These are phyloP conservation scores for Epinephelus moara DNA, from an alignment of 2,113 vertebrate species.

Conservation along the genomic window DNA sequence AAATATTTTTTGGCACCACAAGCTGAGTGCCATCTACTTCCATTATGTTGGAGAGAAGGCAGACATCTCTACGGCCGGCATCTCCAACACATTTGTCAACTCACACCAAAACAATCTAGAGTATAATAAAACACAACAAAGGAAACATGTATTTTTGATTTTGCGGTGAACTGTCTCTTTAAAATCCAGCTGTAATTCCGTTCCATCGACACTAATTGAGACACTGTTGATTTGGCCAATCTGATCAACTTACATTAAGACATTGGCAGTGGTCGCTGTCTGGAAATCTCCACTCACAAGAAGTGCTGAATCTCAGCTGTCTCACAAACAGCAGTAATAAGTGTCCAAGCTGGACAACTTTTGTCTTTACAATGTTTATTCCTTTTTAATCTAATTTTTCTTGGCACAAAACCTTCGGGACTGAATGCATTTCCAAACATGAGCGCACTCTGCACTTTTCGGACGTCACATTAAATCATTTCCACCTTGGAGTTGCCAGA, in stretches of 20 bases:
- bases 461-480: conserved; percentile 7
- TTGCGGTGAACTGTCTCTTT: no score
- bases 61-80: no score
- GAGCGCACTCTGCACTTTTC: background rate
- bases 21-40: no score
- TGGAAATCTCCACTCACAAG: background rate
- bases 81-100: no score
- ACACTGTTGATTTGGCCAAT: background rate
- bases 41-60: no score
- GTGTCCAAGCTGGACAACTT: background rate
- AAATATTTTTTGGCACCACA: no score
- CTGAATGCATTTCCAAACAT: background rate
- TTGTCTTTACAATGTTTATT: background rate
- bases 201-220: background rate
- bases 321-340: background rate
- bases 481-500: conserved; percentile 1
- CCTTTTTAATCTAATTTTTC: background rate
- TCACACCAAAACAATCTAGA: no score
- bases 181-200: no score
- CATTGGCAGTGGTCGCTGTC: background rate
- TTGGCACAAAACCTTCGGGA: background rate
- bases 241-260: background rate
- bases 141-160: no score
- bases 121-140: no score
- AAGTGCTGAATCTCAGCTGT: background rate